A percentile compares a stretch with the other conserved stretches of the same genome.
These are phyloP conservation scores for Patella caerulea DNA, from an alignment of 2,888 invertebrate genomes.

Conservation along the genomic window DNA sequence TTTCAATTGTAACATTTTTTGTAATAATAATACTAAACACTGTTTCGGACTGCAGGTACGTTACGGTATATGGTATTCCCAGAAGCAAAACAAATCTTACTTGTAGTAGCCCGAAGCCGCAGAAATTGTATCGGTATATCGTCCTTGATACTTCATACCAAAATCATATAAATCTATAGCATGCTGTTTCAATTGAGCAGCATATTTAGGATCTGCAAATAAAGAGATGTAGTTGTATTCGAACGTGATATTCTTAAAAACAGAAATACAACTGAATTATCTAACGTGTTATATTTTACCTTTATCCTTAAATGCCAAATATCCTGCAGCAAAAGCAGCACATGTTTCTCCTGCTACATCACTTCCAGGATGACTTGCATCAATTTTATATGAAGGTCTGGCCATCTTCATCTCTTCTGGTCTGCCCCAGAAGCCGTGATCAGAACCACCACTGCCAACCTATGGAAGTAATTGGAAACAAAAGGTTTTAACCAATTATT, in stretches of 20 bases:
- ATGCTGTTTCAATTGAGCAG: conserved; percentile 45
- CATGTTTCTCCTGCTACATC: conserved; percentile 77
- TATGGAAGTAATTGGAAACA: conserved; percentile 16
- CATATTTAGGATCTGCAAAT: conserved; percentile 44
- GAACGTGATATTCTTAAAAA: no score
- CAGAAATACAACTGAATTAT: no score
- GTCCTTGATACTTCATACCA: conserved; percentile 26
- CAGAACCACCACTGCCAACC: conserved; percentile 72
- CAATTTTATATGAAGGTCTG: conserved; percentile 76
- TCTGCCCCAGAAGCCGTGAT: conserved; percentile 77
- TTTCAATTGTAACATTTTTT: no score
- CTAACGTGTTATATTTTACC: conserved; percentile 25
- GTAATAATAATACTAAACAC: no score
- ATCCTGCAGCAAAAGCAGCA: conserved; percentile 76
- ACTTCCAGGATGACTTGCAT: conserved; percentile 75
- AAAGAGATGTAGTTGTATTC: not conserved
- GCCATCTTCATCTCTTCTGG: conserved; percentile 76
- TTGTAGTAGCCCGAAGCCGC: conserved; percentile 36
- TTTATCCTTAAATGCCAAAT: conserved; percentile 72
- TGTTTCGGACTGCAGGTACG: no score
- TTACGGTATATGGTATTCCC: no score
- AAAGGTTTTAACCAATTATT: no score
- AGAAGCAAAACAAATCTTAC: conserved; percentile 28
- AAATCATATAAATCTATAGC: conserved; percentile 42
- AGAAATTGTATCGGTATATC: conserved; percentile 25